These are phyloP conservation scores for Philereme transversata DNA, from an alignment of 2,888 invertebrate genomes.

Conservation along the genomic window DNA sequence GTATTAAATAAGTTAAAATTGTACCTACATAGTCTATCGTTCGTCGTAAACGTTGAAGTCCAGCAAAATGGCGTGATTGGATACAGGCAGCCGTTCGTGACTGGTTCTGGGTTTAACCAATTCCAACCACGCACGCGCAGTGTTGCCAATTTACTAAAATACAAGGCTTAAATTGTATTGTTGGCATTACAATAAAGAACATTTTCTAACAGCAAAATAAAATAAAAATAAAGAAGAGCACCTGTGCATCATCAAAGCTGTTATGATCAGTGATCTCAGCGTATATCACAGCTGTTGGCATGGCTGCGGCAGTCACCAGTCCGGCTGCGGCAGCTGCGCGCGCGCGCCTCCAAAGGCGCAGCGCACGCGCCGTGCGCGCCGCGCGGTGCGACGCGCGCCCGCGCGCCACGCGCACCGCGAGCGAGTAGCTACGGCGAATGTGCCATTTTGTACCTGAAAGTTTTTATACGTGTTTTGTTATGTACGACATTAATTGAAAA, in stretches of 20 bases:
- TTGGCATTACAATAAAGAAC: too few species aligned
- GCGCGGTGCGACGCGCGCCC: slow-evolving; percentile 1
- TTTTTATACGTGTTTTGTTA: too few species aligned
- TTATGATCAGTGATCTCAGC: slow-evolving; percentile 30
- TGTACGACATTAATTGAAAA: too few species aligned
- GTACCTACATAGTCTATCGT: too few species aligned
- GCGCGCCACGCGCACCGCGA: slow-evolving; percentile 24
- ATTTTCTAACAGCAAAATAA: background rate
- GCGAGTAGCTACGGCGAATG: slow-evolving; percentile 37
- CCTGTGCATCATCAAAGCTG: slow-evolving; percentile 50
- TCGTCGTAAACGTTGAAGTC: too few species aligned
- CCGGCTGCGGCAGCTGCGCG: slow-evolving; percentile 38
- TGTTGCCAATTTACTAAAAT: too few species aligned
- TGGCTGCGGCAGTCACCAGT: slow-evolving; percentile 31
- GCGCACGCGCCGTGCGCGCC: slow-evolving; percentile 24
- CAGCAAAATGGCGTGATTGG: too few species aligned
- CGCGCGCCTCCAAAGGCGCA: slow-evolving; percentile 44
- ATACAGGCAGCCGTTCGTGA: too few species aligned
- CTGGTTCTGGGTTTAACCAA: too few species aligned
- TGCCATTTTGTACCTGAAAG: slow-evolving; percentile 35
- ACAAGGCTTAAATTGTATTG: too few species aligned
- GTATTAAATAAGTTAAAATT: too few species aligned
- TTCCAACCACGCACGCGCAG: too few species aligned
- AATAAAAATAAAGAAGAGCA: slow-evolving; percentile 19
- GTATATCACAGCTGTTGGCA: slow-evolving; percentile 21